Evolutionary conservation across 2,113 vertebrate species (phyloP), one percentile per base, ranked within the genome.

Genomic region (Leucopternis melanops): DNA sequence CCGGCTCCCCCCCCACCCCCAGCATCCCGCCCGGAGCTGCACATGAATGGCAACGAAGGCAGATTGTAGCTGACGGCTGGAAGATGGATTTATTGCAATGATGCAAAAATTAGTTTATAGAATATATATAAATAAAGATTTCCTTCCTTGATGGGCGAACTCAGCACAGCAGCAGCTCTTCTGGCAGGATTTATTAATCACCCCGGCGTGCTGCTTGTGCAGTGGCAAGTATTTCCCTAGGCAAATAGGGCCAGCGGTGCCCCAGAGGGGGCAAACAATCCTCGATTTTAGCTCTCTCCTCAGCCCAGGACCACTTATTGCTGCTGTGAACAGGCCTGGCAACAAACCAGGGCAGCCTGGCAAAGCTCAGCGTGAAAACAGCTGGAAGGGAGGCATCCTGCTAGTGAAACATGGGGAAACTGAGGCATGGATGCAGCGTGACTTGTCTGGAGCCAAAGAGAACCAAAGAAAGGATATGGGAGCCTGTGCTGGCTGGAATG

Each of bases 21-120:
- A 26, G 11, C 67, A 26, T 44, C 74, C 85, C 36, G 0, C 59
- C 32, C 1, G 5, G 83, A 82, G 93, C 86, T 3, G 2, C 72
- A 15, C 14, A n/a, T 3, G 67, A 71, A 11, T 3, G 18, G 77
- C 65, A 49, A 22, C 11, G 52, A 18, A 27, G 72, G 91, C 72
- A 10, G 83, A 92, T 79, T 86, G 86, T 17, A 80, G 90, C 91
- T 93, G 88, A 90, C 57, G 72, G 95, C 82, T 88, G 93, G 93
- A 93, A 96, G 93, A 94, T 94, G 96, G 96, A 97, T 96, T 96
- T 92, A 94, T 94, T 94, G 95, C 96, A 92, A 90, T 83, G 92
- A 96, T 86, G 92, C 96, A 94, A 97, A 94, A 95, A 97, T 97
- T 95, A 97, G 89, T 96, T 97, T 95, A 97, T 95, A 79, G 96